Base-by-base conservation (phyloP, 2,888 invertebrate species). In the Nephrotoma flavescens region DNA sequence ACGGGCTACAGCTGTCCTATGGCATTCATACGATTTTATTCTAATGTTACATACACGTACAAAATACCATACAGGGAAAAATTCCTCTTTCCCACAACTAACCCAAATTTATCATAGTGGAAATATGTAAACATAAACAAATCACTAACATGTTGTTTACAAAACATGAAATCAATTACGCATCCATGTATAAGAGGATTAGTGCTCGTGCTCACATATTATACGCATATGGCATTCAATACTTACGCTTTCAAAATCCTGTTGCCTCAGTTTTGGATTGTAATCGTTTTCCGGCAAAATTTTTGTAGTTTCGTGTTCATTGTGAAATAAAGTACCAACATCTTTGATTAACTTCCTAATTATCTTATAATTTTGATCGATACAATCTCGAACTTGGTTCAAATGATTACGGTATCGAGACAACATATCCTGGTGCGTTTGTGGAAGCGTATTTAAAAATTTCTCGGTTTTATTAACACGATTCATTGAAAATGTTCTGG, bases 381-480 rank as follows among this genome's bases (percentile, higher is more conserved):
- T 94, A 90, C 97, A 97, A 86, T 93, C 93, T 89, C 95, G 95
- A 86, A 98, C 94, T 87, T 94, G 93, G 41, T 94, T 92, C 83
- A 98, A 92, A 90, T 97, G 96, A 2, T 94, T 93, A 83, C 93
- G 93, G 90, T 98, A 98, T 88, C 95, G 94, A 1, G 93, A 92
- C 2, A 98, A 92, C 89, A 97, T 93, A 83, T 94, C 93, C 90
- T 96, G 96, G 90, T 99, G 98, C 83, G 93, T 94, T 9, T 92
- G 90, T 0, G 97, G 96, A 83, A 98, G 91, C 7, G 94, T 94
- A 4, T 94, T 93, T 86, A 97, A 93, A 89, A 96, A 96, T 87
- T 93, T 93, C 90, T 96, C 96, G 0, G 96, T 95, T 90, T 95
- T 95, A 88, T 95, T 94, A 83, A 98, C 94, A 88, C 97, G 93